phyloP scores from a whole-genome alignment of 2,888 invertebrate genomes.

The Theretra japonica region DNA sequence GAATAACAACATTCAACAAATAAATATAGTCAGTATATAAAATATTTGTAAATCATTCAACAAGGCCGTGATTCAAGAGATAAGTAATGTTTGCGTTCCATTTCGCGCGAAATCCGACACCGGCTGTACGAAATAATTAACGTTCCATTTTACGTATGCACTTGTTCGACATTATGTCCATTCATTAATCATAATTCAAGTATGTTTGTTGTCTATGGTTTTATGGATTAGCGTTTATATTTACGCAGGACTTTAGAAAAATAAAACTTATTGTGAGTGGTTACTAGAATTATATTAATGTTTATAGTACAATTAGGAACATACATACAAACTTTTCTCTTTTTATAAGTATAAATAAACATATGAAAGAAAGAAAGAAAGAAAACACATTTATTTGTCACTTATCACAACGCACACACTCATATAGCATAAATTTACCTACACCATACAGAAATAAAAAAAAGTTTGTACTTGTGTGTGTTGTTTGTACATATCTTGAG shows the following conservation, averaged over 20 bases:
- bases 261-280: too few species aligned
- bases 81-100: conserved; percentile 28
- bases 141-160: conserved; percentile 23
- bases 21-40: neutral
- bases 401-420: too few species aligned
- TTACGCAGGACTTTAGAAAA: neutral
- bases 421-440: too few species aligned
- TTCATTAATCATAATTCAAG: conserved; percentile 13
- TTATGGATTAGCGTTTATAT: neutral
- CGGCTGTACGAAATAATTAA: conserved; percentile 26
- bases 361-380: too few species aligned
- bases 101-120: conserved; percentile 26
- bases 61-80: conserved; percentile 23
- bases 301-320: too few species aligned
- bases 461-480: too few species aligned
- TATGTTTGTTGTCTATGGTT: neutral
- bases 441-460: too few species aligned
- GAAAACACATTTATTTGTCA: too few species aligned
- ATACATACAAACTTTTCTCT: too few species aligned
- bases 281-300: too few species aligned
- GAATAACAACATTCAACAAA: neutral
- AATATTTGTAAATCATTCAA: conserved; percentile 26
- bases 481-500: too few species aligned
- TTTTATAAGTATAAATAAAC: too few species aligned
- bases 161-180: conserved; percentile 13